These are phyloP conservation scores for Melipona beecheii DNA, from an alignment of 2,888 invertebrate species.

Conservation along the genomic window DNA sequence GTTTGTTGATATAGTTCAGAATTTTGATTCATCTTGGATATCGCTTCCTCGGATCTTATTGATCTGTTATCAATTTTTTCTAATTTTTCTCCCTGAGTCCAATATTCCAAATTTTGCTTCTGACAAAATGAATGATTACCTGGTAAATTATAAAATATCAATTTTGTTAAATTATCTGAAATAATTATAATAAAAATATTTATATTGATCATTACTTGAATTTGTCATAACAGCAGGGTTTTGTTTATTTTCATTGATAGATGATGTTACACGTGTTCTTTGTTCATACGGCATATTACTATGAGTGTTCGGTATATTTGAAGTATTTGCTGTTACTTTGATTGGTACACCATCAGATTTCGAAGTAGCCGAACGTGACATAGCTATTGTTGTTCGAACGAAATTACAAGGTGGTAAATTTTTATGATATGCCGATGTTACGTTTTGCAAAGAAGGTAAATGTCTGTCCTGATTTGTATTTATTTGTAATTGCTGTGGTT, in stretches of 20 bases:
- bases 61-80: no score
- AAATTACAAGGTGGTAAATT: conserved; percentile 41
- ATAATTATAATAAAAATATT: neutral
- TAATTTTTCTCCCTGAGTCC: rapidly evolving
- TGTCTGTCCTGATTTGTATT: neutral
- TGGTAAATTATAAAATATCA: neutral
- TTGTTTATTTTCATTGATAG: neutral
- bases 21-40: neutral
- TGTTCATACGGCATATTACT: neutral
- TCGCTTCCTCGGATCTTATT: no score
- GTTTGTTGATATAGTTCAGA: neutral
- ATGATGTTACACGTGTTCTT: neutral
- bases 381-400: neutral
- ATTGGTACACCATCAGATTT: neutral
- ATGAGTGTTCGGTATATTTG: neutral
- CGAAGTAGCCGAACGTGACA: neutral
- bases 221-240: no score
- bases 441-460: neutral
- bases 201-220: neutral
- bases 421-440: conserved; percentile 32
- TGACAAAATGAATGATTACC: neutral
- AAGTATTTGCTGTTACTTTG: neutral
- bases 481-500: neutral
- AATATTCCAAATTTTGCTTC: neutral
- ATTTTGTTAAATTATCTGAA: neutral